Base-by-base conservation (phyloP, 2,888 invertebrate genomes). In the Ornithoptera priamus region DNA sequence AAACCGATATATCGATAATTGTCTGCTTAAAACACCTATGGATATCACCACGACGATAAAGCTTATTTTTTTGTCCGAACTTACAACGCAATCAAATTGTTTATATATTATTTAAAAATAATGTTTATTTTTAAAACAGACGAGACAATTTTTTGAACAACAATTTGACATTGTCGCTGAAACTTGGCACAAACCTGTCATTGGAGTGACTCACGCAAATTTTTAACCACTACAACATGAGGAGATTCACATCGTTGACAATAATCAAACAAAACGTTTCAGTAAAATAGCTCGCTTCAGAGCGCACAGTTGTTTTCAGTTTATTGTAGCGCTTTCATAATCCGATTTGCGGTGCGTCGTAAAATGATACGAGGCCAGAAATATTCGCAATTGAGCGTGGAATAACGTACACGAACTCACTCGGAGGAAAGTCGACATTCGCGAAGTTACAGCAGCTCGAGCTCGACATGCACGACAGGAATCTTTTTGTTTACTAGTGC, bases 381-480 rank as follows among this genome's bases (percentile, higher is more conserved):
- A 71, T 71, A 70, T 60, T 53, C 60, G 67, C 64, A 70, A 67
- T 67, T 67, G 70, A 69, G 64, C 68, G 71, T 67, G 61, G 65
- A 66, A 56, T 67, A 50, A 59, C 60, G 60, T 68, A 42, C 59
- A 56, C 56, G 36, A 75, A 89, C 89, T 83, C 90, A 92, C 90
- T 89, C 87, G 83, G 78, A 90, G 86, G 86, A 87, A 88, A 74
- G 88, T 83, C 75, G 89, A 86, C 90, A 92, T 76, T 67, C 62
- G 50, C 66, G 74, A 63, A 59, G 46, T 24, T 50, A 42, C 18
- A 6, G 24, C 18, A 46, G 22, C 56, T 18, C 42, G 15, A 39
- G 24, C 18, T 8, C 42, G 22, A 42, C 65, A 42, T 36, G 17
- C 18, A 62, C 58, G 62, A 30, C 12, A 18, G 30, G 39, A 62